Evolutionary conservation across 2,888 invertebrate genomes (phyloP).

Genomic region (Dichetophora obliterata): DNA sequence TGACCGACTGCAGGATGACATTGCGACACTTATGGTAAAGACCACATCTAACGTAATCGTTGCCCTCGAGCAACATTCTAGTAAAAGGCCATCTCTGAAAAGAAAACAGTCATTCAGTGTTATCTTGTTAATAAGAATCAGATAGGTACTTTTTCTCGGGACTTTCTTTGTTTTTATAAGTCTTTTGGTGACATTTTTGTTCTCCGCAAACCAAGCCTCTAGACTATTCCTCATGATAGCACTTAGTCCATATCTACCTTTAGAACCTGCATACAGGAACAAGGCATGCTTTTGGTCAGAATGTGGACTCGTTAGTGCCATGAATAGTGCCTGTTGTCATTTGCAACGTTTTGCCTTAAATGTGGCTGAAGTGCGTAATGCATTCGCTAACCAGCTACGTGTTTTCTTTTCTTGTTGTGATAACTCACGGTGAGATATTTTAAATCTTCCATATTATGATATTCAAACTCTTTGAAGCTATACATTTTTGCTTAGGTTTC

Average conservation of each 20-base stretch:
- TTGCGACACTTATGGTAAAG: too few relatives aligned
- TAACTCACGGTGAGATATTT: background rate
- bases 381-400: too few relatives aligned
- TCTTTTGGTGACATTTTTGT: background rate
- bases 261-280: background rate
- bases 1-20: too few relatives aligned
- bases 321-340: background rate
- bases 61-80: constrained; percentile 21
- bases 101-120: too few relatives aligned
- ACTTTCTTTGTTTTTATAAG: background rate
- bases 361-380: too few relatives aligned
- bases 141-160: background rate
- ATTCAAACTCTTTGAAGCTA: background rate
- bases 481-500: background rate
- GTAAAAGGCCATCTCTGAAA: constrained; percentile 22
- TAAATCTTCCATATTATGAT: background rate
- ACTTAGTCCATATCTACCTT: background rate
- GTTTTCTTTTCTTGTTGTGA: constrained; percentile 4
- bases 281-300: constrained; percentile 1
- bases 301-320: background rate
- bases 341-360: background rate
- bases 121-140: background rate
- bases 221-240: background rate
- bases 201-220: background rate
- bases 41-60: constrained; percentile 27